These are phyloP conservation scores for Tipula helvola DNA, from an alignment of 2,888 invertebrate species.

Conservation along the genomic window DNA sequence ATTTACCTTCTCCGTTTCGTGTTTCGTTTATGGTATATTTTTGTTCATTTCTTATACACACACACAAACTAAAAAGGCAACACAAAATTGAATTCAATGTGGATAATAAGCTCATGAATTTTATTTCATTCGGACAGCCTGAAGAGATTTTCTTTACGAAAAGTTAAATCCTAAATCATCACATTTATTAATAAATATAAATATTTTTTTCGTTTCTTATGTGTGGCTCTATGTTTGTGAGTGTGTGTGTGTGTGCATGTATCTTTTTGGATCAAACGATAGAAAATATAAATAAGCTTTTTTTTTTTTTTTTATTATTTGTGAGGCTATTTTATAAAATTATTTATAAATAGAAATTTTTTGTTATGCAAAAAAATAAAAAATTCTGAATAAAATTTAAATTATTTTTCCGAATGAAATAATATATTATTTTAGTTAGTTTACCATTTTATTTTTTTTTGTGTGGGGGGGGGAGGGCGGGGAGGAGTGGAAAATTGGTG, in stretches of 20 bases:
- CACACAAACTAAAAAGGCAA: background rate
- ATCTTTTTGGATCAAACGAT: background rate
- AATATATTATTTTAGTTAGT: background rate
- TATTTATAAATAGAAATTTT: background rate
- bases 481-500: background rate
- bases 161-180: background rate
- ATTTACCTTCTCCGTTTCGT: background rate
- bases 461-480: background rate
- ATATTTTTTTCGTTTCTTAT: background rate
- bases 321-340: background rate
- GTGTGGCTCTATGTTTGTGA: background rate
- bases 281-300: background rate
- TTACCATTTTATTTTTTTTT: background rate
- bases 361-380: background rate
- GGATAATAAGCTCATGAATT: background rate
- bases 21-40: background rate
- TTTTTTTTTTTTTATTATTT: background rate
- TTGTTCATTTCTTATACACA: background rate
- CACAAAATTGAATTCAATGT: background rate
- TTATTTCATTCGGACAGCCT: background rate
- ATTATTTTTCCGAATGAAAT: background rate
- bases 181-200: constrained; percentile 4
- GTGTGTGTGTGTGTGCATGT: background rate
- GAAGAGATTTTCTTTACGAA: background rate
- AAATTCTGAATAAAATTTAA: background rate